These are phyloP conservation scores for Gymnothorax reevesii DNA, from an alignment of 2,797 vertebrate species.

Conservation along the genomic window DNA sequence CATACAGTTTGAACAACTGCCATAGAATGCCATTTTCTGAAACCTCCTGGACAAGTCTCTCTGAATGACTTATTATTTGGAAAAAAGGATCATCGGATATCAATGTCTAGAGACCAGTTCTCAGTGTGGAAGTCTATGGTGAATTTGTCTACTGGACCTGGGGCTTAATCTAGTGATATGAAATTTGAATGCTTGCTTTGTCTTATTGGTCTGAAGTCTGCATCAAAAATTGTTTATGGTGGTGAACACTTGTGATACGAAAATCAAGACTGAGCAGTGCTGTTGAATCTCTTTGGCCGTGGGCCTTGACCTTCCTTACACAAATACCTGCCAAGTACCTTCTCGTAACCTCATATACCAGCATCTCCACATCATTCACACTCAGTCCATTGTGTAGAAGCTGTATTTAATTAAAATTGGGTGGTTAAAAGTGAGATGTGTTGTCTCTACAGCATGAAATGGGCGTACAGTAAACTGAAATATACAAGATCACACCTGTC, in stretches of 20 bases:
- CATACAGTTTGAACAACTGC: too few species aligned
- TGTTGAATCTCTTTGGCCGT: conserved; percentile 26
- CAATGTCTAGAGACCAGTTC: not conserved
- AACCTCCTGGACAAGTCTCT: too few species aligned
- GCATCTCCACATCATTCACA: not conserved
- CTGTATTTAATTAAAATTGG: not conserved
- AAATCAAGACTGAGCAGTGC: not conserved
- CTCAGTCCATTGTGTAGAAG: not conserved
- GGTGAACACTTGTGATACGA: too few species aligned
- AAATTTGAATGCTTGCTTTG: too few species aligned
- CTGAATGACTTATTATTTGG: too few species aligned
- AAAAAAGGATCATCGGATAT: too few species aligned
- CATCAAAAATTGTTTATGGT: too few species aligned
- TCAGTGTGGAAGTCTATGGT: not conserved
- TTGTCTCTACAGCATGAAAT: not conserved
- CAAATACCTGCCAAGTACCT: conserved; percentile 10
- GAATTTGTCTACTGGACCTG: too few species aligned
- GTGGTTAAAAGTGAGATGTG: not conserved
- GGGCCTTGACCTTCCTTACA: conserved; percentile 31
- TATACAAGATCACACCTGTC: not conserved
- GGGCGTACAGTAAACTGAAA: not conserved
- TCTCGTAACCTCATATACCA: not conserved
- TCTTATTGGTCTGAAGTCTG: too few species aligned
- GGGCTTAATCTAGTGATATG: too few species aligned
- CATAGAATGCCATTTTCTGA: too few species aligned